A percentile compares a stretch with the other conserved stretches of the same genome.
phyloP scores from a whole-genome alignment of 2,888 invertebrate species.

The Aproaerema taeniolella region DNA sequence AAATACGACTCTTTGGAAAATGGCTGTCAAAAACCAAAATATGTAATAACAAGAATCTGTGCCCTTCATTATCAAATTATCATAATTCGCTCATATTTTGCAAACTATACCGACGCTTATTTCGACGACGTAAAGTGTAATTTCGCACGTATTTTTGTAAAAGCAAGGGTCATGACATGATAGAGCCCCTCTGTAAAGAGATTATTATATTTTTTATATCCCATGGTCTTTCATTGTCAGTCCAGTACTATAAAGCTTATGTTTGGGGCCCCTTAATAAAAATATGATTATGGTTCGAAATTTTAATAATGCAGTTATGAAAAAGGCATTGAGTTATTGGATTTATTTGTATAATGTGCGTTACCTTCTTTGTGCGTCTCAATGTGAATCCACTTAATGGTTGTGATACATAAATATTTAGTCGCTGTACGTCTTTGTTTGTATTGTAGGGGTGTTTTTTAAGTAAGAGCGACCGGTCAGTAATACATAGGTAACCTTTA shows the following conservation, averaged over 20 bases:
- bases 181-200: slow-evolving; percentile 50
- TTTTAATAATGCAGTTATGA: slow-evolving; percentile 17
- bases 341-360: slow-evolving; percentile 6
- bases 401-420: too few species aligned
- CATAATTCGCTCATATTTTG: slow-evolving; percentile 35
- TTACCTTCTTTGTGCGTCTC: too few species aligned
- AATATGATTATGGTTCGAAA: slow-evolving; percentile 39
- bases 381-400: too few species aligned
- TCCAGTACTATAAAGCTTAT: slow-evolving; percentile 37
- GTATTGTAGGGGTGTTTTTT: too few species aligned
- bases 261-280: slow-evolving; percentile 39
- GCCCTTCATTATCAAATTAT: slow-evolving; percentile 70
- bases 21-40: slow-evolving; percentile 58
- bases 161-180: slow-evolving; percentile 31
- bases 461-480: too few species aligned
- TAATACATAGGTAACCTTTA: too few species aligned
- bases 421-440: too few species aligned
- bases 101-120: slow-evolving; percentile 17
- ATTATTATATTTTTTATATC: slow-evolving; percentile 55
- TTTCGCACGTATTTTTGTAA: slow-evolving; percentile 6
- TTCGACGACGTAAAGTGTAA: slow-evolving; percentile 20
- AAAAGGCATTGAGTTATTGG: slow-evolving; percentile 11
- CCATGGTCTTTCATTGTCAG: slow-evolving; percentile 55
- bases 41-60: slow-evolving; percentile 64
- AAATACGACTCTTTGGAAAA: slow-evolving; percentile 45